A percentile compares a stretch with the other conserved stretches of the same genome.
Conservation (phyloP, 1,140 invertebrate genomes). For the Arion vulgaris region DNA sequence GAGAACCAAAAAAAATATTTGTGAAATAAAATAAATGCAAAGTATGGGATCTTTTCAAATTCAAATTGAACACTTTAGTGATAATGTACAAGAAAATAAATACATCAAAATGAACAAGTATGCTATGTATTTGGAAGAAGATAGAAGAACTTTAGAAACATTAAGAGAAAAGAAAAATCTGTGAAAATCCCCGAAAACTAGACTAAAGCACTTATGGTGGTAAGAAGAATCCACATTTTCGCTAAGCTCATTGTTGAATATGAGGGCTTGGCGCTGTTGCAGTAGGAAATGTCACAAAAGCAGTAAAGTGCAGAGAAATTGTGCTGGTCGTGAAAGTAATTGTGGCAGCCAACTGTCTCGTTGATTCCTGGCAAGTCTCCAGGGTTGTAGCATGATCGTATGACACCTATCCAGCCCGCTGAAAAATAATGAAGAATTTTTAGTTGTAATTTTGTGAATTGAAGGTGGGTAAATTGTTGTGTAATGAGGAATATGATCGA, state of each 20-base stretch:
- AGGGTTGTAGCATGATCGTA: constrained; percentile 49
- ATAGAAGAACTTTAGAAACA: no score
- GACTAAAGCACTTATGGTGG: not conserved
- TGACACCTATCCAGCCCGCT: constrained; percentile 54
- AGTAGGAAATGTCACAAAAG: constrained; percentile 56
- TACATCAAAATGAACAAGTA: no score
- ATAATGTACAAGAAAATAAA: no score
- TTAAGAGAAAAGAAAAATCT: no score
- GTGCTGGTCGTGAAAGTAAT: constrained; percentile 40
- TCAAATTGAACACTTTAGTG: no score
- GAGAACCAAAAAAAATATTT: no score
- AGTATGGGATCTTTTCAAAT: no score
- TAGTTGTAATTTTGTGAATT: no score
- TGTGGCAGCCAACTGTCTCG: constrained; percentile 56
- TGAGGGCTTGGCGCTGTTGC: constrained; percentile 42
- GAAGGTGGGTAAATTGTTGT: not conserved
- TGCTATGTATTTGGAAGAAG: no score
- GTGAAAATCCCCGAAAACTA: not conserved
- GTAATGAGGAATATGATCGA: not conserved
- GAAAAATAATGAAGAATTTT: constrained; percentile 36
- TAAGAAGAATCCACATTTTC: not conserved
- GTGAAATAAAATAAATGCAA: no score
- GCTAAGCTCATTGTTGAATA: not conserved
- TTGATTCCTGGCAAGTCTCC: constrained; percentile 51
- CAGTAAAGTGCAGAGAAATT: constrained; percentile 56